Base-by-base conservation (phyloP, 2,797 vertebrate species). In the Leptatherina wallacei region DNA sequence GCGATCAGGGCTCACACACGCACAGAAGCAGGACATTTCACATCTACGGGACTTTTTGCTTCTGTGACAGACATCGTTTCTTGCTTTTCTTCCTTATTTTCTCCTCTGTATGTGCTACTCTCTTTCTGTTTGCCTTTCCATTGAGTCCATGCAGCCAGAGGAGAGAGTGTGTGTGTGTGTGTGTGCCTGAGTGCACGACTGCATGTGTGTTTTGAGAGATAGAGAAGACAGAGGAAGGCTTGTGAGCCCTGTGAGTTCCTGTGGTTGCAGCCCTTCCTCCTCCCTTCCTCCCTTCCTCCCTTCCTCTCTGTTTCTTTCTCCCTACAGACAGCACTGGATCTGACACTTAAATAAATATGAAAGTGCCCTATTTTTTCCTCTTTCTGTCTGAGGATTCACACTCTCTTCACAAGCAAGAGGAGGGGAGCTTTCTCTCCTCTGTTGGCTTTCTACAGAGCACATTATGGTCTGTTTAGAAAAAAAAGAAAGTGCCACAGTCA, bases 271-370 rank as follows among this genome's bases (percentile, higher is more conserved):
- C 81, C 78, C 77, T 84, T 81, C 79, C 77, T 78, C 82, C 82
- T 75, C 73, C 69, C 75, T 78, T 64, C 47, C 47, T 49, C 71
- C 51, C 42, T 67, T 69, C 66, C 77, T 68, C 71, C 51, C 47
- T 67, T 69, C 66, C 77, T 68, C 76, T 77, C 62, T 65, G 66
- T 75, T 49, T 61, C 61, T 59, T 73, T 68, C 85, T 88, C 89
- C 88, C 91, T 32, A 35, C 68, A 91, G 90, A 87, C 85, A 68
- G 82, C 80, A 88, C 78, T 92, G 90, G 88, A 91, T 92, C 88
- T 89, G 87, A 91, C 77, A 86, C 89, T 91, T 92, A 88, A 90
- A 93, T 91, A 92, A 92, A 93, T 93, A 91, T 91, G 87, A 91
- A 93, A 91, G 89, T 89, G 91, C 66, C 89, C 87, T 91, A 90